Evolutionary conservation across 1,140 invertebrate genomes (phyloP).

Genomic region (Ostrea denselamellosa): DNA sequence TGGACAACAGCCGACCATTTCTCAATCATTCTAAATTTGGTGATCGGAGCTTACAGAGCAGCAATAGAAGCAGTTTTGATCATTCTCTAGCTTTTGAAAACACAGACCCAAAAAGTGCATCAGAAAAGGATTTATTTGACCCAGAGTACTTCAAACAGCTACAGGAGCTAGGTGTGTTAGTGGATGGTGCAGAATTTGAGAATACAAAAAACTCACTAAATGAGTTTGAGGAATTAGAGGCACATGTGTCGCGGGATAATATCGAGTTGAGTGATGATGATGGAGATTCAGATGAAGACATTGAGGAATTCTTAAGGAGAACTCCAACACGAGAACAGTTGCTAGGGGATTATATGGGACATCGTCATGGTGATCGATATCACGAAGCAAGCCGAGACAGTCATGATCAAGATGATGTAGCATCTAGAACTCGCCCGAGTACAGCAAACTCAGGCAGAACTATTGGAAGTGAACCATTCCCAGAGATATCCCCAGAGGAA

Average conservation of each 20-base stretch:
- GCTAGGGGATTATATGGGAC: slow-evolving; percentile 51
- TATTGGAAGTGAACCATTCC: slow-evolving; percentile 71
- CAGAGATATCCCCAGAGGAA: slow-evolving; percentile 73
- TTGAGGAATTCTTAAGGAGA: slow-evolving; percentile 65
- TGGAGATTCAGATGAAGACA: slow-evolving; percentile 58
- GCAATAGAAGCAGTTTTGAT: slow-evolving; percentile 61
- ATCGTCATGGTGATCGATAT: slow-evolving; percentile 30
- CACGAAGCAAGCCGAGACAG: slow-evolving; percentile 37
- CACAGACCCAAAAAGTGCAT: slow-evolving; percentile 51
- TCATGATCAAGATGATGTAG: slow-evolving; percentile 44
- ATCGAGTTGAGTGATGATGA: slow-evolving; percentile 52
- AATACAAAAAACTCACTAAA: slow-evolving; percentile 64
- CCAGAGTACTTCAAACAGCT: slow-evolving; percentile 73
- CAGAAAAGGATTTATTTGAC: slow-evolving; percentile 67
- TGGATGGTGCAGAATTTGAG: slow-evolving; percentile 72
- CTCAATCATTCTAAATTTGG: slow-evolving; percentile 5
- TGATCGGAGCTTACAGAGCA: slow-evolving; percentile 57
- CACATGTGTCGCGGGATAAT: slow-evolving; percentile 62
- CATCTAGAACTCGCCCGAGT: slow-evolving; percentile 59
- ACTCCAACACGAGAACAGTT: slow-evolving; percentile 49
- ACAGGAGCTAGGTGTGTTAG: slow-evolving; percentile 72
- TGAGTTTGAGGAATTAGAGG: slow-evolving; percentile 70
- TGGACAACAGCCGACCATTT: slow-evolving; percentile 14
- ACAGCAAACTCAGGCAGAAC: slow-evolving; percentile 69
- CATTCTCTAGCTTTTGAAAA: slow-evolving; percentile 64